Percentiles rank a stretch among this genome's conserved stretches.
Conservation (phyloP, 2,797 vertebrate species). For the Haliaeetus vocifer region DNA sequence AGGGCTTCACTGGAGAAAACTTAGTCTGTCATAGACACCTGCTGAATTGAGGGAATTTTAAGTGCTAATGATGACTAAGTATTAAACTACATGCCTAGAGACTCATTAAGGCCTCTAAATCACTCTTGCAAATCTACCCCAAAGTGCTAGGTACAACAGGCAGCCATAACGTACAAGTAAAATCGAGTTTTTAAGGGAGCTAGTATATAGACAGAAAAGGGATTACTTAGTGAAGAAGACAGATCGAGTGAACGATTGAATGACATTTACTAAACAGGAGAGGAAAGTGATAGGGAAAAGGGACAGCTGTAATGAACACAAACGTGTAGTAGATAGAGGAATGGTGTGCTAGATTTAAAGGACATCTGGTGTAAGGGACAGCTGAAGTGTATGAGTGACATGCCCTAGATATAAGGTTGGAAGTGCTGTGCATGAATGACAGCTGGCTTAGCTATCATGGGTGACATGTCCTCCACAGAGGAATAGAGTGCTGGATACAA, state of each 20-base stretch:
- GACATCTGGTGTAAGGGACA: constrained; percentile 62
- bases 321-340: constrained; percentile 28
- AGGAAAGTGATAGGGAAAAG: constrained; percentile 57
- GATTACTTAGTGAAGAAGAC: constrained; percentile 17
- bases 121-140: background rate
- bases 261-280: constrained; percentile 49
- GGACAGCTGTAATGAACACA: constrained; percentile 61
- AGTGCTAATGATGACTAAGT: background rate
- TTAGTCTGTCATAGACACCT: background rate
- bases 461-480: constrained; percentile 62
- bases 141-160: background rate
- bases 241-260: constrained; percentile 27
- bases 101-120: constrained; percentile 16
- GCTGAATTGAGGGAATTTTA: background rate
- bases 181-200: background rate
- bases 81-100: background rate
- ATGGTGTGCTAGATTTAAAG: constrained; percentile 59
- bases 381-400: constrained; percentile 66
- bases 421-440: constrained; percentile 57
- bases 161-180: background rate
- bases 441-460: constrained; percentile 62
- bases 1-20: background rate
- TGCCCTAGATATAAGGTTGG: constrained; percentile 53
- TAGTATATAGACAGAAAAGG: background rate
- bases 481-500: constrained; percentile 52